Conservation (phyloP, 53 echinoderm and acorn worm genomes). For the Astropecten irregularis region DNA sequence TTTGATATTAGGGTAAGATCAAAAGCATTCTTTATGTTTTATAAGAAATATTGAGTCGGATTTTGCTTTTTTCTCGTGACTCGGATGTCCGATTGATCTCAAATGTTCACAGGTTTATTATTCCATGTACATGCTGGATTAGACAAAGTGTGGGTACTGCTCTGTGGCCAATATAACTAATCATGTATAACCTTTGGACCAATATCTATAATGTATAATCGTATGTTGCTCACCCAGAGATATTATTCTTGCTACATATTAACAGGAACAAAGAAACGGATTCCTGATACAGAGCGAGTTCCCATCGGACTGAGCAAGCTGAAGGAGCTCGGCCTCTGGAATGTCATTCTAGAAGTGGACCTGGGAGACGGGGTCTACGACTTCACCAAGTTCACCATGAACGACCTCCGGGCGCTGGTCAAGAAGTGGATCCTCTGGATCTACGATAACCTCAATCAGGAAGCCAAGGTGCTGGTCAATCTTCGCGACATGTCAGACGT, state of each 20-base stretch:
- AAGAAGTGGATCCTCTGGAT: conserved; percentile 63
- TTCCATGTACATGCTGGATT: no score
- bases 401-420: conserved; percentile 22
- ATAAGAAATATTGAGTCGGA: no score
- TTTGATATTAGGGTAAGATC: no score
- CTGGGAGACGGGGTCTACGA: conserved; percentile 54
- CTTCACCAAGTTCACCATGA: conserved; percentile 56
- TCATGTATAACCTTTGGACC: no score
- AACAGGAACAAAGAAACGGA: conserved; percentile 1
- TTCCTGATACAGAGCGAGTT: conserved; percentile 44
- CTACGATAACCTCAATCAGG: conserved; percentile 38
- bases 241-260: not conserved
- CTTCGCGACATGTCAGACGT: conserved; percentile 57
- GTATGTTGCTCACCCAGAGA: no score
- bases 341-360: conserved; percentile 62
- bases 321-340: conserved; percentile 36
- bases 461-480: conserved; percentile 63
- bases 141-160: no score
- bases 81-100: no score
- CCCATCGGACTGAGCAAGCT: conserved; percentile 56
- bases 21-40: no score
- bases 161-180: no score
- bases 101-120: no score
- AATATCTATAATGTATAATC: no score
- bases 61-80: no score